phyloP scores from a whole-genome alignment of 1,140 invertebrate species.

The Himalopsyche phryganea region DNA sequence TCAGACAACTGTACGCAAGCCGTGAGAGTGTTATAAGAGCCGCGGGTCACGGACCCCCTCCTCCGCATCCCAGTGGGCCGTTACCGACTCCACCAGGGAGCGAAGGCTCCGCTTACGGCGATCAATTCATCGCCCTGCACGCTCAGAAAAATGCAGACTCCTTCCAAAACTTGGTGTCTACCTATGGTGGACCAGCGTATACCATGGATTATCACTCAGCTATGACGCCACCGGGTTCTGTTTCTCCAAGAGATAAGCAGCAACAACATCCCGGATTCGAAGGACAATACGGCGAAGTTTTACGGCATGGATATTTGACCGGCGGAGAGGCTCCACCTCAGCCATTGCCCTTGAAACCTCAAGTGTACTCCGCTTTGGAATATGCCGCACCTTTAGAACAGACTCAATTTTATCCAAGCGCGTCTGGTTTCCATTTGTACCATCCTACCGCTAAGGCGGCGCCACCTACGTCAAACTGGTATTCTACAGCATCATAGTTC shows the following conservation, averaged over 20 bases:
- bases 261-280: constrained; percentile 50
- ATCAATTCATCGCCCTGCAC: constrained; percentile 66
- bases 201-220: constrained; percentile 82
- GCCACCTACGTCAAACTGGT: constrained; percentile 67
- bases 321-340: constrained; percentile 60
- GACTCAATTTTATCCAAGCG: constrained; percentile 78
- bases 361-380: constrained; percentile 71
- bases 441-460: constrained; percentile 66
- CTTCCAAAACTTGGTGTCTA: constrained; percentile 59
- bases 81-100: constrained; percentile 83
- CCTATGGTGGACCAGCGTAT: constrained; percentile 56
- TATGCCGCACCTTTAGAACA: constrained; percentile 62
- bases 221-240: constrained; percentile 92
- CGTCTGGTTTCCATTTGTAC: constrained; percentile 84
- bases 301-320: constrained; percentile 58
- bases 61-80: constrained; percentile 55
- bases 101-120: constrained; percentile 72
- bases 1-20: constrained; percentile 88
- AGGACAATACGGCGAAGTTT: constrained; percentile 46
- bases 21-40: constrained; percentile 89
- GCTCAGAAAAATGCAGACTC: constrained; percentile 54
- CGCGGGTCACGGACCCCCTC: constrained; percentile 51
- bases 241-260: constrained; percentile 86
- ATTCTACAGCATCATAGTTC: constrained; percentile 71
- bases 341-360: constrained; percentile 83